Evolutionary conservation across 2,113 vertebrate species (phyloP).

Genomic region (Orcinus orca): DNA sequence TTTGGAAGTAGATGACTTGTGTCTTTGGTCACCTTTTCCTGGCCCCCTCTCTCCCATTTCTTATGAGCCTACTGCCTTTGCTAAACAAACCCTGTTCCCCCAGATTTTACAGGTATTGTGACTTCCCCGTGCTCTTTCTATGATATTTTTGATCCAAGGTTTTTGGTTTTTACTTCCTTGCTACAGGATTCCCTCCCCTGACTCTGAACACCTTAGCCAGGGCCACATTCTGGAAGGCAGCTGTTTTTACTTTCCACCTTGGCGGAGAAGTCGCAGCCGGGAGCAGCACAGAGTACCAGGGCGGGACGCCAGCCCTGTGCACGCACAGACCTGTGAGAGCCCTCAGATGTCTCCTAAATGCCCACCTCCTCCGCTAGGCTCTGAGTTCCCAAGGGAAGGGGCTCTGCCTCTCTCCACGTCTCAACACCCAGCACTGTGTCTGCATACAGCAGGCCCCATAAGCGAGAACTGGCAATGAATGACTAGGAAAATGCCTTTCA

Average conservation of each 20-base stretch:
- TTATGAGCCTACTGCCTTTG: neutral
- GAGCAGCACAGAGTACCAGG: neutral
- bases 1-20: neutral
- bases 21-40: neutral
- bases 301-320: too few relatives aligned
- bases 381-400: neutral
- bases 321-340: neutral
- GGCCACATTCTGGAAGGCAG: neutral
- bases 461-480: accelerated
- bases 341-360: neutral
- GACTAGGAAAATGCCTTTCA: neutral
- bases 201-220: neutral
- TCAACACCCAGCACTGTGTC: neutral
- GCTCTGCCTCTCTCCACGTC: neutral
- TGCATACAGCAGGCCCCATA: neutral
- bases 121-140: neutral
- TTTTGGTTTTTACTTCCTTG: neutral
- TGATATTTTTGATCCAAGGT: neutral
- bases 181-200: neutral
- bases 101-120: neutral
- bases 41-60: neutral
- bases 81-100: neutral
- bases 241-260: neutral
- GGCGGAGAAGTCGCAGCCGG: neutral
- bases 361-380: neutral